phyloP scores from a whole-genome alignment of 2,888 invertebrate species.

The Latrodectus elegans region DNA sequence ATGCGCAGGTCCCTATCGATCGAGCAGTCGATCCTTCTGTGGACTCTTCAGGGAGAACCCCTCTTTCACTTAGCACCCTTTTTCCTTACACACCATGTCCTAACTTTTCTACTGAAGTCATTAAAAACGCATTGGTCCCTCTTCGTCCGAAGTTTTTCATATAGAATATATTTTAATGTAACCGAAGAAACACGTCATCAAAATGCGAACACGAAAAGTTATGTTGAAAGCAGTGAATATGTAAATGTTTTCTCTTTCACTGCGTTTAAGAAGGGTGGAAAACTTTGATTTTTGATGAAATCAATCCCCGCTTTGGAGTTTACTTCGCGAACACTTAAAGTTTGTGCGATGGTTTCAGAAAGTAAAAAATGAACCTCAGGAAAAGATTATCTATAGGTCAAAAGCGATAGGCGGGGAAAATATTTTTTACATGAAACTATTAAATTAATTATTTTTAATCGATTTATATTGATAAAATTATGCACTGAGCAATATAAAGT shows the following conservation, averaged over 20 bases:
- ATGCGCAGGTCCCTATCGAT: slow-evolving; percentile 63
- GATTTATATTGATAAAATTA: no score
- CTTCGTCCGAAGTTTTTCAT: neutral
- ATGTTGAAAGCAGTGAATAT: slow-evolving; percentile 1
- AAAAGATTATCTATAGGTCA: neutral
- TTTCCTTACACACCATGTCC: slow-evolving; percentile 6
- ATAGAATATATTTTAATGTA: neutral
- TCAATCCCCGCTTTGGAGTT: neutral
- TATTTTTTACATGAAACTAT: no score
- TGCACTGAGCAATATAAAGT: no score
- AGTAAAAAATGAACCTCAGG: neutral
- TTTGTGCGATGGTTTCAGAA: neutral
- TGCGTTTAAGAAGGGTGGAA: neutral
- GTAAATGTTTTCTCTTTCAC: neutral
- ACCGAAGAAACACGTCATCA: neutral
- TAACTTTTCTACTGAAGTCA: slow-evolving; percentile 31
- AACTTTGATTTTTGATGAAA: neutral
- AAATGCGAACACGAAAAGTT: slow-evolving; percentile 5
- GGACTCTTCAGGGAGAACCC: slow-evolving; percentile 44
- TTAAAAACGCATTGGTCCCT: slow-evolving; percentile 37
- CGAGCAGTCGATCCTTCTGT: slow-evolving; percentile 50
- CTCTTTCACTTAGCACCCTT: slow-evolving; percentile 57
- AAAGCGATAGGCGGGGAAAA: neutral
- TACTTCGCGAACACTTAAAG: neutral
- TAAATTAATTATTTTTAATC: no score